Conservation (phyloP, 2,888 invertebrate genomes). For the Blera fallax region DNA sequence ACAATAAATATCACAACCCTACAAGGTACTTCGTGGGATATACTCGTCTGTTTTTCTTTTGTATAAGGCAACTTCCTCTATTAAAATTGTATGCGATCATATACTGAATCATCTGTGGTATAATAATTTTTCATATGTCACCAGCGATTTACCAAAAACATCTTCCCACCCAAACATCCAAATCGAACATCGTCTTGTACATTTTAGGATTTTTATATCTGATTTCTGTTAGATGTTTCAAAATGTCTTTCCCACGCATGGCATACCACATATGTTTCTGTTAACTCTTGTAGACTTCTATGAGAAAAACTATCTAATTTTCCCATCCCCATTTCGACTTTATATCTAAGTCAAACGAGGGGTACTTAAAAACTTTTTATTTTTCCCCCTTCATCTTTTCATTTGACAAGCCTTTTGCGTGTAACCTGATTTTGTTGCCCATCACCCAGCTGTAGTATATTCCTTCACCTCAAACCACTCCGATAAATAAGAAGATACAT, state of each 20-base stretch:
- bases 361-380: slow-evolving; percentile 26
- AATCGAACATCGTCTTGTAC: slow-evolving; percentile 19
- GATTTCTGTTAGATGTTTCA: slow-evolving; percentile 21
- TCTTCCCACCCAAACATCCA: slow-evolving; percentile 56
- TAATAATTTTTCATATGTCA: slow-evolving; percentile 43
- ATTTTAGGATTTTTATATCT: slow-evolving; percentile 48
- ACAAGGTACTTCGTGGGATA: slow-evolving; percentile 15
- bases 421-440: slow-evolving; percentile 20
- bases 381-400: not conserved
- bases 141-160: slow-evolving; percentile 23
- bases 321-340: slow-evolving; percentile 16
- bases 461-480: not conserved
- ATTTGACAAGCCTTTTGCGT: slow-evolving; percentile 38
- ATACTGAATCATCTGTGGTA: slow-evolving; percentile 34
- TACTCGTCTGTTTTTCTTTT: not conserved
- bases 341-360: slow-evolving; percentile 4
- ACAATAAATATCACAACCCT: not conserved
- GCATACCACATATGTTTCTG: slow-evolving; percentile 40
- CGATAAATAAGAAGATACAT: not conserved
- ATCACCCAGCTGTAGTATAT: not conserved
- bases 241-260: slow-evolving; percentile 60
- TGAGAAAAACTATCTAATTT: slow-evolving; percentile 18
- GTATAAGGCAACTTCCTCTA: slow-evolving; percentile 46
- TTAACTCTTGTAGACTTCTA: not conserved
- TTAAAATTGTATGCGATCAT: slow-evolving; percentile 16